Conservation (phyloP, 2,797 vertebrate genomes). For the Oophaga sylvatica region DNA sequence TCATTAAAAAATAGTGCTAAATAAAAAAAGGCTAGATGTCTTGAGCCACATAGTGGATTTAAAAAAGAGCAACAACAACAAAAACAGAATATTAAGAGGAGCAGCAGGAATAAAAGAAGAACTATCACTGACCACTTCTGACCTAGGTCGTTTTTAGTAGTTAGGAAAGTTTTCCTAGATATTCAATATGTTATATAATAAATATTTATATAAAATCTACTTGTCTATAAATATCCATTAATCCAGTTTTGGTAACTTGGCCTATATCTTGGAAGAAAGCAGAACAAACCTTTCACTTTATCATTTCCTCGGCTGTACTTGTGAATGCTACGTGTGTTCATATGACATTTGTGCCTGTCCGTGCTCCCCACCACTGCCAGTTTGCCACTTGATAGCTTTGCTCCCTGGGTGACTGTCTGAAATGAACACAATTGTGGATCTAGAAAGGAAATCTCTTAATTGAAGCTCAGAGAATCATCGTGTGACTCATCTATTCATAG, state of each 20-base stretch:
- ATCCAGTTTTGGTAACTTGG: not conserved
- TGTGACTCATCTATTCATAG: not conserved
- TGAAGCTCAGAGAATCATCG: not conserved
- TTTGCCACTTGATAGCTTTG: slow-evolving; percentile 14
- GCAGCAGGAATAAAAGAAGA: too few species aligned
- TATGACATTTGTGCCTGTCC: not conserved
- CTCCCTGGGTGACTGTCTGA: slow-evolving; percentile 17
- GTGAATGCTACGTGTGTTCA: not conserved
- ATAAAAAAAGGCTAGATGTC: too few species aligned
- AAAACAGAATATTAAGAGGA: too few species aligned
- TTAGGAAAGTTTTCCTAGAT: too few species aligned
- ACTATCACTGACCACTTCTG: too few species aligned
- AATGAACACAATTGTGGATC: not conserved
- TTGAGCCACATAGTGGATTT: too few species aligned
- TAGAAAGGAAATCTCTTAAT: not conserved
- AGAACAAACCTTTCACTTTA: not conserved
- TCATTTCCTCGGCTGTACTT: not conserved
- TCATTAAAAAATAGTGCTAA: too few species aligned
- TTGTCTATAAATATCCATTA: not conserved
- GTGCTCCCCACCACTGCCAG: not conserved
- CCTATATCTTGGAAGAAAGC: not conserved
- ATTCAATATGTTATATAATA: too few species aligned
- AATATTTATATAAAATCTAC: too few species aligned
- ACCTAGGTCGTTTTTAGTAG: too few species aligned
- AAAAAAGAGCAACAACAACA: too few species aligned